These are phyloP conservation scores for Typhlichthys eigenmanni DNA, from an alignment of 2,797 vertebrate species.

Conservation along the genomic window DNA sequence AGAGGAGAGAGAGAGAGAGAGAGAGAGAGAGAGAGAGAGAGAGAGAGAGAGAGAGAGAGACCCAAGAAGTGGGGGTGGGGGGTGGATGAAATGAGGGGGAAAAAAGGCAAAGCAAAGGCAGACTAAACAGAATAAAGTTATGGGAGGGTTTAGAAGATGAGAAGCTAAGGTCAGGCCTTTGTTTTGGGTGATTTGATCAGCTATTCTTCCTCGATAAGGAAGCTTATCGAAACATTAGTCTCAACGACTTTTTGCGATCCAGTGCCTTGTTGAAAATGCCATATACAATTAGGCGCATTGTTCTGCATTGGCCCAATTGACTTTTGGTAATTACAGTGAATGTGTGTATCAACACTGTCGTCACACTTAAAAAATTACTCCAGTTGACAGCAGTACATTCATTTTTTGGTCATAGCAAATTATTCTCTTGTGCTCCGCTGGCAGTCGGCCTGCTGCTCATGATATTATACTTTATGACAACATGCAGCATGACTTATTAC, in stretches of 20 bases:
- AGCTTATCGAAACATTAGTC: background rate
- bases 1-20: slow-evolving; percentile 19
- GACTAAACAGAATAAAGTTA: background rate
- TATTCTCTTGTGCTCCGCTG: slow-evolving; percentile 11
- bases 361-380: background rate
- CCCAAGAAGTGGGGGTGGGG: background rate
- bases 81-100: background rate
- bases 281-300: too few relatives aligned
- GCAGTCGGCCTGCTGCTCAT: slow-evolving; percentile 6
- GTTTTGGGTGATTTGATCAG: background rate
- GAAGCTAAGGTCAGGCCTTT: background rate
- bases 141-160: background rate
- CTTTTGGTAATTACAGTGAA: background rate
- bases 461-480: slow-evolving; percentile 11
- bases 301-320: background rate
- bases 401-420: slow-evolving; percentile 14
- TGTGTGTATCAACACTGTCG: background rate
- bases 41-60: slow-evolving; percentile 9
- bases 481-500: slow-evolving; percentile 13
- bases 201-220: background rate
- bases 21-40: slow-evolving; percentile 20
- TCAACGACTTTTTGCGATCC: background rate
- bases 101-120: background rate
- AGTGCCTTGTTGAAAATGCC: too few relatives aligned
- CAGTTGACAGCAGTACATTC: slow-evolving; percentile 3